These are phyloP conservation scores for Cyphomyrmex costatus DNA, from an alignment of 1,140 invertebrate species.

Conservation along the genomic window DNA sequence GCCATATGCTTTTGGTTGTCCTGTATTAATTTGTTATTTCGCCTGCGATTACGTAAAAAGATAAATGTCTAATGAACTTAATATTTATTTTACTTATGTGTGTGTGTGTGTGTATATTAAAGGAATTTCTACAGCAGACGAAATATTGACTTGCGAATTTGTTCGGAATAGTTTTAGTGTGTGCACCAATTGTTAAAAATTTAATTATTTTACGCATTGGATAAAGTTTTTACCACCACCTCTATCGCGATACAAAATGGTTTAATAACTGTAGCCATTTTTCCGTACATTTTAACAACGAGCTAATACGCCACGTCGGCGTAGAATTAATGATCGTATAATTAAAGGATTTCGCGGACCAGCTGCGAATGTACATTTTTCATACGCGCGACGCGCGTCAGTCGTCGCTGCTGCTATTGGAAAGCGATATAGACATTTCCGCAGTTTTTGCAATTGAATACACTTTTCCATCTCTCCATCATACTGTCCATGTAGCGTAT, in stretches of 20 bases:
- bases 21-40: constrained; percentile 21
- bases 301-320: constrained; percentile 59
- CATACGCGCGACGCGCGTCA: constrained; percentile 52
- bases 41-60: not conserved
- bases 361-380: constrained; percentile 60
- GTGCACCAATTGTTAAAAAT: constrained; percentile 1
- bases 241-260: constrained; percentile 48
- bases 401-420: constrained; percentile 68
- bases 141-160: constrained; percentile 18
- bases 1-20: not conserved
- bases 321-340: constrained; percentile 52
- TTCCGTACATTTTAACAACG: constrained; percentile 61
- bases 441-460: constrained; percentile 64
- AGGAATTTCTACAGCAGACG: not conserved
- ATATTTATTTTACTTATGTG: not conserved
- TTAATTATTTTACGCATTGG: constrained; percentile 12
- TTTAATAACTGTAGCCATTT: constrained; percentile 59
- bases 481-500: not conserved
- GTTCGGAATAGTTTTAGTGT: not conserved
- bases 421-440: constrained; percentile 70
- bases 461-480: constrained; percentile 44
- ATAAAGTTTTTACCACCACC: constrained; percentile 26
- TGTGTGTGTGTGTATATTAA: too few relatives aligned
- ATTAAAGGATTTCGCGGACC: constrained; percentile 44
- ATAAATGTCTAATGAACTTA: not conserved